A percentile compares a stretch with the other conserved stretches of the same genome.
phyloP scores from a whole-genome alignment of 2,113 vertebrate species.

The Trochalopteron elliotii region DNA sequence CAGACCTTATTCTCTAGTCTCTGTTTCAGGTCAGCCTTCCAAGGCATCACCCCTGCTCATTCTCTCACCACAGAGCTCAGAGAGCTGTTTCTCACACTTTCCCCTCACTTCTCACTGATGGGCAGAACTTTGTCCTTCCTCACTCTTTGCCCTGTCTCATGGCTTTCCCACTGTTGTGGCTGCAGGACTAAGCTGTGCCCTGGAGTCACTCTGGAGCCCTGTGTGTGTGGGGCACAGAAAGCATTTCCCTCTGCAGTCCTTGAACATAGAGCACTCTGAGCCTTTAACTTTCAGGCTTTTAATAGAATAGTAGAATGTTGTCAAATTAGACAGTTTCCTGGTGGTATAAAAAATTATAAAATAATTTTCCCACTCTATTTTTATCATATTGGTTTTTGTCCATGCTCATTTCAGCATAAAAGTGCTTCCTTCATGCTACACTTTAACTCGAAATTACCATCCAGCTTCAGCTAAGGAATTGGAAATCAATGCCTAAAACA shows the following conservation, averaged over 20 bases:
- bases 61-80: neutral
- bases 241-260: neutral
- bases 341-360: neutral
- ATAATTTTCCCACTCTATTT: neutral
- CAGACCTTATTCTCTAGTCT: no score
- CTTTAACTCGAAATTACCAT: neutral
- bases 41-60: neutral
- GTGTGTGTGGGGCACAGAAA: neutral
- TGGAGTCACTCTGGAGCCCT: neutral
- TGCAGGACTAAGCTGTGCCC: neutral
- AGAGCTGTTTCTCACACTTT: neutral
- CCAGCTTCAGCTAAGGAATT: neutral
- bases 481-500: conserved; percentile 22
- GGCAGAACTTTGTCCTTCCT: neutral
- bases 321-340: neutral
- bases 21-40: no score
- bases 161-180: fast-evolving
- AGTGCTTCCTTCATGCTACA: neutral
- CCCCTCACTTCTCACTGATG: neutral
- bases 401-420: neutral
- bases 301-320: neutral
- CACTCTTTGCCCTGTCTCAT: neutral
- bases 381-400: neutral
- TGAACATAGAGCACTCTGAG: neutral
- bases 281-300: neutral